phyloP scores from a whole-genome alignment of 37 sponge, comb jelly and placozoan genomes.

The Aphrocallistes beatrix region DNA sequence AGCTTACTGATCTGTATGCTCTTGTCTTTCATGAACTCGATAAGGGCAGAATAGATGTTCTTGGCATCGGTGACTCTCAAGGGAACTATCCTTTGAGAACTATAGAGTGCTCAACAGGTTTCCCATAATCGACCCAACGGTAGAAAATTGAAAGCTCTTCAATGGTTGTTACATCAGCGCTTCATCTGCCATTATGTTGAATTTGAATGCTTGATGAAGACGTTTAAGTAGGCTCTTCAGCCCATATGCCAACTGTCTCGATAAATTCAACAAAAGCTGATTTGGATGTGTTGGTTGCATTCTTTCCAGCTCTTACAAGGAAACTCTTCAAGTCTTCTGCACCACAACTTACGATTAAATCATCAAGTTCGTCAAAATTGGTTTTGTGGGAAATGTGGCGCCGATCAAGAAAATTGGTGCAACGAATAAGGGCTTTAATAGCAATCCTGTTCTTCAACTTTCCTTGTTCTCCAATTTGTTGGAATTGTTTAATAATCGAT shows the following conservation, averaged over 20 bases:
- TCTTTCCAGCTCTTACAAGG: not conserved
- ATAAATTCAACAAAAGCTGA: not conserved
- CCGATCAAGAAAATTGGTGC: not conserved
- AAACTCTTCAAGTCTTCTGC: not conserved
- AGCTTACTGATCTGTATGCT: not conserved
- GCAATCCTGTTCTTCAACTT: conserved; percentile 72
- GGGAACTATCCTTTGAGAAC: not conserved
- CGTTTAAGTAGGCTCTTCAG: not conserved
- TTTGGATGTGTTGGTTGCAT: not conserved
- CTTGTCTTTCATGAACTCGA: not conserved
- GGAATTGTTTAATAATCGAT: not conserved
- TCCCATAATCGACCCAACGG: not conserved
- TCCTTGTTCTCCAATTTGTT: conserved; percentile 8
- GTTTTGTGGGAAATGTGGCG: not conserved
- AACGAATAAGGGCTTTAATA: not conserved
- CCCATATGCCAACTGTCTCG: not conserved
- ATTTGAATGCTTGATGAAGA: not conserved
- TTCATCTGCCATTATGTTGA: not conserved
- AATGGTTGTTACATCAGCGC: not conserved
- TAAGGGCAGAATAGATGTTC: not conserved
- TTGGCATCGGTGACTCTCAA: not conserved
- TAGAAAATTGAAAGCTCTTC: not conserved
- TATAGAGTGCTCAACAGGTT: not conserved
- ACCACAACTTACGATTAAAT: not conserved
- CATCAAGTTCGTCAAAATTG: not conserved